Evolutionary conservation across 2,797 vertebrate genomes (phyloP).

Genomic region (Harpagifer antarcticus): DNA sequence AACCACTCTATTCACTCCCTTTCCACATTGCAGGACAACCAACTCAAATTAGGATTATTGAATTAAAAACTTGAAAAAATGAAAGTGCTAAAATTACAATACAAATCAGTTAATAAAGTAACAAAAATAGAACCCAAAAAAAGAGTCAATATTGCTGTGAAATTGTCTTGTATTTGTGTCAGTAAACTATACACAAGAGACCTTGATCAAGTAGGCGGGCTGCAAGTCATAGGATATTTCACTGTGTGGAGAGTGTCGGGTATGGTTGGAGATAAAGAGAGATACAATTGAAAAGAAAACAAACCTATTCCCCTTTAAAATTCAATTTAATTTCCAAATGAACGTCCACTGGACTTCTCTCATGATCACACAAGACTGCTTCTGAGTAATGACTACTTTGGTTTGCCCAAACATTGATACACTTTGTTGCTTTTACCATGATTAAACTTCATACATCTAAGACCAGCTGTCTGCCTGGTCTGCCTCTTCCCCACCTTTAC

Average conservation of each 20-base stretch:
- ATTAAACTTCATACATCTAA: conserved; percentile 6
- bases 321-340: conserved; percentile 12
- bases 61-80: conserved; percentile 38
- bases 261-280: conserved; percentile 3
- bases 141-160: conserved; percentile 53
- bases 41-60: conserved; percentile 40
- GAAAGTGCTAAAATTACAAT: conserved; percentile 74
- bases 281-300: neutral
- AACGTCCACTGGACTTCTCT: conserved; percentile 17
- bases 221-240: conserved; percentile 38
- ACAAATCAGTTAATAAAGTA: conserved; percentile 53
- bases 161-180: conserved; percentile 18
- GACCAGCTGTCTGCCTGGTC: neutral
- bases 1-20: conserved; percentile 35
- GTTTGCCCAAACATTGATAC: conserved; percentile 35
- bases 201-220: conserved; percentile 46
- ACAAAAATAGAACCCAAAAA: conserved; percentile 55
- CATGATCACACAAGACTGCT: neutral
- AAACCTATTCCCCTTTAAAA: conserved; percentile 14
- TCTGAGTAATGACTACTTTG: conserved; percentile 29
- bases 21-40: conserved; percentile 26
- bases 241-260: neutral
- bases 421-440: conserved; percentile 16
- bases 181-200: conserved; percentile 53
- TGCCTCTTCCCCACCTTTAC: neutral